These are phyloP conservation scores for Eustalomyia histrio DNA, from an alignment of 2,888 invertebrate genomes.

Conservation along the genomic window DNA sequence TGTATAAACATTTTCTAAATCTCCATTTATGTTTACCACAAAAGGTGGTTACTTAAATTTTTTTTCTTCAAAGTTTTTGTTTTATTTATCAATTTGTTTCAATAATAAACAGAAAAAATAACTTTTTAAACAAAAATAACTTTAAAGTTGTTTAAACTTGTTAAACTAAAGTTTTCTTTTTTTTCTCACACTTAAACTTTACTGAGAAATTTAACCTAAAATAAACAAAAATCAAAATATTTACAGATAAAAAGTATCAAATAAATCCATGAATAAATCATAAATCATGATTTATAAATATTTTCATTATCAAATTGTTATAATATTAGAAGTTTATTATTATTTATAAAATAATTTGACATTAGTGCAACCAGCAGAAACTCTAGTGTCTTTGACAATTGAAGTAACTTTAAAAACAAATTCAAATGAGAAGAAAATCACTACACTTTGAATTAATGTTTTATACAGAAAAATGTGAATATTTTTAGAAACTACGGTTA, in stretches of 20 bases:
- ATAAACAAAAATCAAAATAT: slow-evolving; percentile 24
- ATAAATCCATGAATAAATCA: too few species aligned
- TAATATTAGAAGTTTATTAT: too few species aligned
- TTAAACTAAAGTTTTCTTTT: not conserved
- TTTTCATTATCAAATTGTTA: not conserved
- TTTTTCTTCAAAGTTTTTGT: not conserved
- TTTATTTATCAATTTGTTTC: slow-evolving; percentile 36
- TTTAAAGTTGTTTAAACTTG: not conserved
- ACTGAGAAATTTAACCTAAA: slow-evolving; percentile 8
- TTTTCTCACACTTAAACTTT: not conserved
- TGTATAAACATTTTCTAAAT: too few species aligned
- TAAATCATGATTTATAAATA: slow-evolving; percentile 29
- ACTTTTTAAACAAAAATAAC: not conserved
- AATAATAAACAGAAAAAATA: slow-evolving; percentile 2
- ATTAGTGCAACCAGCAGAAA: too few species aligned
- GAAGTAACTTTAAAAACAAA: too few species aligned
- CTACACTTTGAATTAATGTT: too few species aligned
- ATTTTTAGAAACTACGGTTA: not conserved
- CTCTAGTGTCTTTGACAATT: too few species aligned
- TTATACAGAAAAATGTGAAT: too few species aligned
- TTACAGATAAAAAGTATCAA: not conserved
- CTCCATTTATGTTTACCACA: not conserved
- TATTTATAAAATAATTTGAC: too few species aligned
- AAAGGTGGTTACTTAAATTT: not conserved
- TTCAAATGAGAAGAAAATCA: too few species aligned